These are phyloP conservation scores for Isoperla grammatica DNA, from an alignment of 2,888 invertebrate species.

Conservation along the genomic window DNA sequence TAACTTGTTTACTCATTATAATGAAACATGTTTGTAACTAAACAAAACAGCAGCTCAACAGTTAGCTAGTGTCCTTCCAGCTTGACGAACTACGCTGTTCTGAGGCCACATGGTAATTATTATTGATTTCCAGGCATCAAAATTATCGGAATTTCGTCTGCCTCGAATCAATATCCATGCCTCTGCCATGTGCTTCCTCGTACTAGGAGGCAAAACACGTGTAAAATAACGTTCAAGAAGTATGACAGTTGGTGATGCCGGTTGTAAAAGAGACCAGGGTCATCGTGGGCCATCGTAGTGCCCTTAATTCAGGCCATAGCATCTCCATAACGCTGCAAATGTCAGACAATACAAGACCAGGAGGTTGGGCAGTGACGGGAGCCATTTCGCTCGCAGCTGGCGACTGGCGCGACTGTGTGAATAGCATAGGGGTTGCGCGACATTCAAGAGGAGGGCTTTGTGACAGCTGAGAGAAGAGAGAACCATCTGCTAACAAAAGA, in stretches of 20 bases:
- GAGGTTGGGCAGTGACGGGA: constrained; percentile 25
- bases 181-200: constrained; percentile 32
- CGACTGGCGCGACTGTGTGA: constrained; percentile 28
- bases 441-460: constrained; percentile 9
- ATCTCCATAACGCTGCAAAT: constrained; percentile 29
- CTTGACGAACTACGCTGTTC: constrained; percentile 24
- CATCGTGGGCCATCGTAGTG: constrained; percentile 17
- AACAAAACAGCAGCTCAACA: too few relatives aligned
- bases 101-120: constrained; percentile 34
- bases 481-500: constrained; percentile 25
- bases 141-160: constrained; percentile 35
- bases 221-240: constrained; percentile 14
- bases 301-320: constrained; percentile 25
- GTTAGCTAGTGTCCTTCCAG: constrained; percentile 10
- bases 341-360: constrained; percentile 31
- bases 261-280: constrained; percentile 17
- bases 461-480: constrained; percentile 13
- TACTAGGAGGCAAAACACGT: constrained; percentile 19
- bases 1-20: too few relatives aligned
- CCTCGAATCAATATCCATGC: constrained; percentile 33
- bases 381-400: constrained; percentile 34
- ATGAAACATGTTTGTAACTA: too few relatives aligned
- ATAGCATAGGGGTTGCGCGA: constrained; percentile 18
- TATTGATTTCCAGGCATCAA: constrained; percentile 34
- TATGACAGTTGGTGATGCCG: constrained; percentile 27